Evolutionary conservation across 2,113 vertebrate genomes (phyloP).

Genomic region (Copsychus sechellarum): DNA sequence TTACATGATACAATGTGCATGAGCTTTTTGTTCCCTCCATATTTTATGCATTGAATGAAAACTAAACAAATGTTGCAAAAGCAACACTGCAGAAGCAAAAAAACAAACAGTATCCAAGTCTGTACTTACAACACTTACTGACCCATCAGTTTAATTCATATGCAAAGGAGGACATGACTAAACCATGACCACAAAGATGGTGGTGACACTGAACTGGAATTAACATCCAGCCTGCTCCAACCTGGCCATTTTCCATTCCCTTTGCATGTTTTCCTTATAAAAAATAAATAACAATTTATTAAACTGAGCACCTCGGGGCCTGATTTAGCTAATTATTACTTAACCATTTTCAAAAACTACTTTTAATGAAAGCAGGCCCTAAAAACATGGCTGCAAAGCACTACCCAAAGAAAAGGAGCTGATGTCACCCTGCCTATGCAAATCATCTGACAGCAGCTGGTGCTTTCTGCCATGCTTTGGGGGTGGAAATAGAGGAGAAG

Average conservation of each 20-base stretch:
- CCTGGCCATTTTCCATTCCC: neutral
- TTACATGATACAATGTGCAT: conserved; percentile 39
- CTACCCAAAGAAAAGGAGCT: neutral
- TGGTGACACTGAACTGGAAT: neutral
- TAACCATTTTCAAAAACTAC: conserved; percentile 42
- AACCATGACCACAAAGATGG: neutral
- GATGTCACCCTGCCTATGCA: neutral
- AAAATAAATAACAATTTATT: neutral
- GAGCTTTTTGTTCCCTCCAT: conserved; percentile 44
- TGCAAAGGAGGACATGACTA: neutral
- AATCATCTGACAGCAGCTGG: neutral
- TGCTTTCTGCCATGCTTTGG: neutral
- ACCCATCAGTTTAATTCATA: conserved; percentile 23
- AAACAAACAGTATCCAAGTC: conserved; percentile 6
- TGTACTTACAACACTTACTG: neutral
- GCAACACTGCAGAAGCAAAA: conserved; percentile 3
- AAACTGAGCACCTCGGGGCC: conserved; percentile 16
- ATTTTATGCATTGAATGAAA: conserved; percentile 62
- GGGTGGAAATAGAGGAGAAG: neutral
- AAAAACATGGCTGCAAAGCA: neutral
- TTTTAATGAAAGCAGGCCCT: conserved; percentile 20
- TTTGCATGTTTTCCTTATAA: neutral
- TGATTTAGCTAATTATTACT: conserved; percentile 49
- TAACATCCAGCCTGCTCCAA: neutral
- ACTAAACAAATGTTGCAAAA: conserved; percentile 57